phyloP scores from a whole-genome alignment of 2,113 vertebrate species.

The Tinamus guttatus region DNA sequence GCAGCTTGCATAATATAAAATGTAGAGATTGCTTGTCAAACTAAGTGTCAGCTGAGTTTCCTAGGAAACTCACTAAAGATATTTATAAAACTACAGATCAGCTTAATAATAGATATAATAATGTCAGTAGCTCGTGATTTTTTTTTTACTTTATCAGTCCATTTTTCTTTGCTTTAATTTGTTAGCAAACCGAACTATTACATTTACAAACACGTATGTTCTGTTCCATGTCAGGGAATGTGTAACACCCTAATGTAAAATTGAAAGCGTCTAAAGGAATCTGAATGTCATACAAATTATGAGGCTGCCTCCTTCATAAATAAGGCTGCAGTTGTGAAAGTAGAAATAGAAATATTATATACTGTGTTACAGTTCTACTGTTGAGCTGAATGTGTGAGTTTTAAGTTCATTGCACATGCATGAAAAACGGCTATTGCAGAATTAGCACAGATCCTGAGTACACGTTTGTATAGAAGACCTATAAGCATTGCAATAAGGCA shows the following conservation, averaged over 20 bases:
- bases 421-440: background rate
- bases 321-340: background rate
- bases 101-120: conserved; percentile 72
- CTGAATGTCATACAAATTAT: background rate
- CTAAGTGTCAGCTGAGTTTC: conserved; percentile 73
- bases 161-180: conserved; percentile 22
- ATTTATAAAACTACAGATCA: conserved; percentile 75
- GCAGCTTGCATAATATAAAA: conserved; percentile 71
- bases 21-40: conserved; percentile 74
- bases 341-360: background rate
- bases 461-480: background rate
- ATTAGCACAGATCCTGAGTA: background rate
- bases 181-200: conserved; percentile 3
- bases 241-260: background rate
- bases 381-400: background rate
- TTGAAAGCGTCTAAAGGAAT: background rate
- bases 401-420: background rate
- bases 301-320: background rate
- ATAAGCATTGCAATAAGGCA: background rate
- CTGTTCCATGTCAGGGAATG: background rate
- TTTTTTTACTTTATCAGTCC: conserved; percentile 16
- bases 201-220: background rate
- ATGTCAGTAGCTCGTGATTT: conserved; percentile 55
- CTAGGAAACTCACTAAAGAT: conserved; percentile 72
- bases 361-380: background rate